Base-by-base conservation (phyloP, 2,797 vertebrate species). In the Chelonia mydas region DNA sequence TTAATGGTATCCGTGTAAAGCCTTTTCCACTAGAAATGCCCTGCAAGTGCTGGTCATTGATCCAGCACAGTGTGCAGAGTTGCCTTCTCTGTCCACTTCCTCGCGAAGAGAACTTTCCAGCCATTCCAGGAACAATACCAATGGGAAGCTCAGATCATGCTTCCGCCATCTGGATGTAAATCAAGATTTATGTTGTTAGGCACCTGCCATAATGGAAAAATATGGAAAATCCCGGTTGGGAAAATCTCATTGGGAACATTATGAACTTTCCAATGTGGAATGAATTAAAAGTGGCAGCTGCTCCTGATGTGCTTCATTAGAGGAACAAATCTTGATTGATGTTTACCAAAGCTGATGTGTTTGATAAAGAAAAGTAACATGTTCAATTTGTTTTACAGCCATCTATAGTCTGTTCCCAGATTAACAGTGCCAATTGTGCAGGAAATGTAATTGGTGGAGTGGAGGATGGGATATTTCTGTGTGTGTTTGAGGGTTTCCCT, bases 101-200 rank as follows among this genome's bases (percentile, higher is more conserved):
- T 84, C 59, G 19, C 28, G 61, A 50, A 81, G 28, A 33, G 47
- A 68, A 47, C n/a, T 21, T 93, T 96, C 87, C 54, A 68, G 65
- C 65, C 89, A 33, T 84, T 84, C 74, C 90, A 2, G 0, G 51
- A 92, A 87, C 74, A 87, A 5, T 16, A 59, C 65, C 68, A 82
- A 80, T 17, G 81, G 91, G 81, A 89, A 91, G 80, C n/a, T 50
- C 77, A 74, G 94, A 28, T 94, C 78, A 84, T 49, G 54, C 16
- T 37, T 96, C n/a, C 65, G 12, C 21, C 68, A 23, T 72, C 68
- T 90, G 59, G 57, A 7, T 59, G 47, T 68, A 92, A 89, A 91
- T 84, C 25, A 49, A 0, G 33, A 61, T 74, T 89, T 54, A 65
- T 87, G 11, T 23, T 81, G 92, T 89, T 82, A 77, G 83, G n/a